Percentiles rank a stretch among this genome's conserved stretches.
These are phyloP conservation scores for Pseudorhombus dupliciocellatus DNA, from an alignment of 2,113 vertebrate genomes.

Conservation along the genomic window DNA sequence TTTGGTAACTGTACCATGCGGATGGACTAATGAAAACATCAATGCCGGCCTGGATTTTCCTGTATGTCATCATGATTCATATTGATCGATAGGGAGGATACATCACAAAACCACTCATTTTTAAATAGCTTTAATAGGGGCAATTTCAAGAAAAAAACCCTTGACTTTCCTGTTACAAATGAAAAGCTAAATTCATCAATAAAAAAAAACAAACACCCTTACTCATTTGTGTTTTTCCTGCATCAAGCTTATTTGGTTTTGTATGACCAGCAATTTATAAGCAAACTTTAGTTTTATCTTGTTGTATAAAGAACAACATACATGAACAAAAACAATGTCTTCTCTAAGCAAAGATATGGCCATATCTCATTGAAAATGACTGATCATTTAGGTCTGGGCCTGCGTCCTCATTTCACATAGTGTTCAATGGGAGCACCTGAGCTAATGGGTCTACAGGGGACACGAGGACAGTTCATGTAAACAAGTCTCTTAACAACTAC, in stretches of 20 bases:
- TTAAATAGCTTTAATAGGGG: background rate
- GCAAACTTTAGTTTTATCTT: background rate
- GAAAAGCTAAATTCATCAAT: background rate
- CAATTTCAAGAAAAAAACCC: background rate
- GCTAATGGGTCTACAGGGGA: background rate
- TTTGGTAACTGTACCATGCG: background rate
- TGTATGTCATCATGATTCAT: background rate
- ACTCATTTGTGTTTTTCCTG: background rate
- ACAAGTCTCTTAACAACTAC: background rate
- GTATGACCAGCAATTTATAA: background rate
- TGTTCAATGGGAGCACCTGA: background rate
- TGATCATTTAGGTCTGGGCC: background rate
- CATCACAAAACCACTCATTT: background rate
- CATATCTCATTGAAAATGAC: background rate
- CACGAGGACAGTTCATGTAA: background rate
- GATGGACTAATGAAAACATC: no score
- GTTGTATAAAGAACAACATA: background rate
- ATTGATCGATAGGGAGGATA: background rate
- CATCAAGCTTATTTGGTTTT: background rate
- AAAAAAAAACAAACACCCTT: background rate
- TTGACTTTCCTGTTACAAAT: background rate
- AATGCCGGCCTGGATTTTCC: background rate
- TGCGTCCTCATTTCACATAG: background rate
- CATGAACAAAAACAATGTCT: background rate
- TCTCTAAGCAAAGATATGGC: background rate